Conservation (phyloP, 2,888 invertebrate species). For the Baccha elongata region DNA sequence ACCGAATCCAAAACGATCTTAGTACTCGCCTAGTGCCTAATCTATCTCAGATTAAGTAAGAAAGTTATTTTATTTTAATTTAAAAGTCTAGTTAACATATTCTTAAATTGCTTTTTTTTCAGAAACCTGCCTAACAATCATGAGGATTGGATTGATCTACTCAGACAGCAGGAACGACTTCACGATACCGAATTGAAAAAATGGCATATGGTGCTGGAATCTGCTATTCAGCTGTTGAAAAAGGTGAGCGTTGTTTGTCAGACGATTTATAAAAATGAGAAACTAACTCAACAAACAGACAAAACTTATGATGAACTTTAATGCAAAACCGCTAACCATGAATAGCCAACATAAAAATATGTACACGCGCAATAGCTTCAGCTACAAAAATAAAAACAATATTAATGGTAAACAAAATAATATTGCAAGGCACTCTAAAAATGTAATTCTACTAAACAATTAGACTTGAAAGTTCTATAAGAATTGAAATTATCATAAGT, state of each 20-base stretch:
- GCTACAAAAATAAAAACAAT: constrained; percentile 11
- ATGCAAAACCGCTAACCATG: constrained; percentile 50
- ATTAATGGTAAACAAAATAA: constrained; percentile 20
- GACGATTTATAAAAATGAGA: constrained; percentile 79
- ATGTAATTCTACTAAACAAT: constrained; percentile 24
- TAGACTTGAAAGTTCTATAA: constrained; percentile 15
- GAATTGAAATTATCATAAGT: constrained; percentile 8
- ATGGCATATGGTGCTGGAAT: constrained; percentile 90
- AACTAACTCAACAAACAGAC: constrained; percentile 79
- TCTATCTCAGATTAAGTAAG: constrained; percentile 79
- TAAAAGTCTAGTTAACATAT: not conserved
- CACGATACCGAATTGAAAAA: constrained; percentile 91
- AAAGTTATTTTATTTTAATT: constrained; percentile 7
- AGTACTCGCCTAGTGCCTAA: constrained; percentile 79
- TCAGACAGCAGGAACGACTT: constrained; percentile 91
- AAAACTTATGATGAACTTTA: constrained; percentile 76
- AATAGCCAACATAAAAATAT: not conserved
- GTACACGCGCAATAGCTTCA: constrained; percentile 59
- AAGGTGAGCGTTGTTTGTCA: constrained; percentile 85
- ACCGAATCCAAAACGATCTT: constrained; percentile 81
- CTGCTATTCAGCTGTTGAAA: constrained; percentile 87
- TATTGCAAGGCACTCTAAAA: constrained; percentile 29
- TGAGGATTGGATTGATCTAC: constrained; percentile 91
- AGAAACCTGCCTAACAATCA: constrained; percentile 89
- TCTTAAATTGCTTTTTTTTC: constrained; percentile 26